Percentiles rank a stretch among this genome's conserved stretches.
These are phyloP conservation scores for Enchytraeus crypticus DNA, from an alignment of 2,888 invertebrate species.

Conservation along the genomic window DNA sequence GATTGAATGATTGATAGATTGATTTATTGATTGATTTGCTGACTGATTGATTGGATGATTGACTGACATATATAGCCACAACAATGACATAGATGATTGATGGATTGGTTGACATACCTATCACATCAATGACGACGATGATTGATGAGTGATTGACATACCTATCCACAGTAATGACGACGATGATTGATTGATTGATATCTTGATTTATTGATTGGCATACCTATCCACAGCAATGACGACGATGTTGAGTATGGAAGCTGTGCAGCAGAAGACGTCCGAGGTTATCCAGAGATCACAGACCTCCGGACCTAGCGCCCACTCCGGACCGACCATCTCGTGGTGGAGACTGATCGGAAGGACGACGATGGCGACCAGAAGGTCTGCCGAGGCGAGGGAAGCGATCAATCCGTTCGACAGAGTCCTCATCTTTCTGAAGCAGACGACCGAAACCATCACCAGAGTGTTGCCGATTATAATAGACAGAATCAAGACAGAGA, in stretches of 20 bases:
- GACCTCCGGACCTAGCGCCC: slow-evolving; percentile 9
- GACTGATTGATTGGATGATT: no score
- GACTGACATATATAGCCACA: no score
- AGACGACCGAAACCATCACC: slow-evolving; percentile 43
- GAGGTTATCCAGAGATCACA: slow-evolving; percentile 31
- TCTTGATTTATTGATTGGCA: neutral
- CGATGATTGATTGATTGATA: no score
- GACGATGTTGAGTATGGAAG: slow-evolving; percentile 29
- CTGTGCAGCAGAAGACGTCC: slow-evolving; percentile 36
- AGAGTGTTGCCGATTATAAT: slow-evolving; percentile 41
- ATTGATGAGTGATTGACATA: no score
- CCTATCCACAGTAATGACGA: no score
- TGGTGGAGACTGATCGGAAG: slow-evolving; percentile 45
- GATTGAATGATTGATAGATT: no score
- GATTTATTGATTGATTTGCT: no score
- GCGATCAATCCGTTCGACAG: slow-evolving; percentile 47
- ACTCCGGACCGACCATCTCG: slow-evolving; percentile 13
- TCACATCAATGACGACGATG: no score
- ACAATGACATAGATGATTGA: no score
- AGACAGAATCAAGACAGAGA: slow-evolving; percentile 21
- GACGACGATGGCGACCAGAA: slow-evolving; percentile 43
- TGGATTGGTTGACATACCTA: no score
- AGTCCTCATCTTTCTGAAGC: slow-evolving; percentile 47
- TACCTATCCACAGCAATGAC: slow-evolving; percentile 40
- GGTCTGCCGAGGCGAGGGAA: slow-evolving; percentile 45